These are phyloP conservation scores for Bolborhynchus lineola DNA, from an alignment of 2,113 vertebrate genomes.

Conservation along the genomic window DNA sequence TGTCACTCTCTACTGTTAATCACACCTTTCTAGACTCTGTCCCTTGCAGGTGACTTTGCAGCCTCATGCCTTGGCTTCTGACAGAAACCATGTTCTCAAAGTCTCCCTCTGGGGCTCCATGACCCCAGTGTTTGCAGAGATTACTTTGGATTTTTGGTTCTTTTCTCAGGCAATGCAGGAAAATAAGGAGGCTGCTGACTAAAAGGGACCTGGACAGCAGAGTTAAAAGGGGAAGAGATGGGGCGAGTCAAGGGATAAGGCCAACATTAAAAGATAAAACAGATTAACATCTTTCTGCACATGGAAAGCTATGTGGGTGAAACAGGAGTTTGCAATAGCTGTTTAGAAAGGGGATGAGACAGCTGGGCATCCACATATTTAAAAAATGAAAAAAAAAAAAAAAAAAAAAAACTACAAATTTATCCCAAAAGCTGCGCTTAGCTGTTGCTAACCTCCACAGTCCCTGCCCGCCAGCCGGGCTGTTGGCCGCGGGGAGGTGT, in stretches of 20 bases:
- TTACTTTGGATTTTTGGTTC: background rate
- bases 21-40: background rate
- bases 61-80: background rate
- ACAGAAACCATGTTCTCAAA: background rate
- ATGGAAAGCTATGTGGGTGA: background rate
- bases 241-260: conserved; percentile 46
- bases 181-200: background rate
- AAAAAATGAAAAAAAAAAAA: background rate
- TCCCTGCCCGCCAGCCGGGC: background rate
- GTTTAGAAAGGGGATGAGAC: conserved; percentile 29
- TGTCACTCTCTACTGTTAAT: background rate
- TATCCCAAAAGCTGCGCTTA: conserved; percentile 10
- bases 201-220: background rate
- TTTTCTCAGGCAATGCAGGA: background rate
- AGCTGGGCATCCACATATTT: background rate
- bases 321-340: conserved; percentile 17
- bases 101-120: background rate
- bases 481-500: background rate
- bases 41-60: background rate
- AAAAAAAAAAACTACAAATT: too few species aligned
- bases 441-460: background rate
- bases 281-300: conserved; percentile 38
- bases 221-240: background rate
- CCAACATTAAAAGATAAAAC: conserved; percentile 63
- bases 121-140: background rate